Evolutionary conservation across 2,888 invertebrate species (phyloP).

Genomic region (Neoitamus cyanurus): DNA sequence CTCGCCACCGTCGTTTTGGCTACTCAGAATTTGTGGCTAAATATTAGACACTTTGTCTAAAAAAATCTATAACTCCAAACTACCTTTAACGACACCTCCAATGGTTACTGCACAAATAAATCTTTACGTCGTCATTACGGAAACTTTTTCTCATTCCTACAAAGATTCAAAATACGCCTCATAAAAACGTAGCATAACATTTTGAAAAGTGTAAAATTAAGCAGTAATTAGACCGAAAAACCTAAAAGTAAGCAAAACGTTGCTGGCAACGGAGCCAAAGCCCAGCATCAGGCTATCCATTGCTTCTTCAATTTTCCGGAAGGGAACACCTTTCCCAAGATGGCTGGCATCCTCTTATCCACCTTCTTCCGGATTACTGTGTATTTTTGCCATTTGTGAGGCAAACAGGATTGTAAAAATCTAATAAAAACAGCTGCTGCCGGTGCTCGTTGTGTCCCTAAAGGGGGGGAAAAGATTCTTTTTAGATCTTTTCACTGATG

Average conservation of each 20-base stretch:
- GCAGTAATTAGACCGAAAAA: slow-evolving; percentile 4
- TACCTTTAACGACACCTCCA: neutral
- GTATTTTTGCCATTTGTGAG: slow-evolving; percentile 37
- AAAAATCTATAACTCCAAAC: neutral
- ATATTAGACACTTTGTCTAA: neutral
- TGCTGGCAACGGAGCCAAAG: neutral
- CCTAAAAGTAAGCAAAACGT: neutral
- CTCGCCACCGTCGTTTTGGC: no score
- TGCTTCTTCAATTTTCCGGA: neutral
- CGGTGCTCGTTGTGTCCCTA: neutral
- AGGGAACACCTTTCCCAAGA: neutral
- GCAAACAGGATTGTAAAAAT: slow-evolving; percentile 43
- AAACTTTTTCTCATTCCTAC: neutral
- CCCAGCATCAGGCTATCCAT: neutral
- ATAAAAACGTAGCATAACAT: neutral
- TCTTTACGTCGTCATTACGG: neutral
- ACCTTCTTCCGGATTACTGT: neutral
- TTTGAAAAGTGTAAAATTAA: neutral
- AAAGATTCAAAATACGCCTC: neutral
- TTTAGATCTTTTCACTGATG: neutral
- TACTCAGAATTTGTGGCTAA: neutral
- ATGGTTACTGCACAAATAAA: neutral
- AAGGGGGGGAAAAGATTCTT: slow-evolving; percentile 13
- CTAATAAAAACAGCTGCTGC: slow-evolving; percentile 33
- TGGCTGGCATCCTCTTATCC: neutral